Percentiles rank a stretch among this genome's conserved stretches.
Conservation (phyloP, 2,113 vertebrate species). For the Bungarus multicinctus region DNA sequence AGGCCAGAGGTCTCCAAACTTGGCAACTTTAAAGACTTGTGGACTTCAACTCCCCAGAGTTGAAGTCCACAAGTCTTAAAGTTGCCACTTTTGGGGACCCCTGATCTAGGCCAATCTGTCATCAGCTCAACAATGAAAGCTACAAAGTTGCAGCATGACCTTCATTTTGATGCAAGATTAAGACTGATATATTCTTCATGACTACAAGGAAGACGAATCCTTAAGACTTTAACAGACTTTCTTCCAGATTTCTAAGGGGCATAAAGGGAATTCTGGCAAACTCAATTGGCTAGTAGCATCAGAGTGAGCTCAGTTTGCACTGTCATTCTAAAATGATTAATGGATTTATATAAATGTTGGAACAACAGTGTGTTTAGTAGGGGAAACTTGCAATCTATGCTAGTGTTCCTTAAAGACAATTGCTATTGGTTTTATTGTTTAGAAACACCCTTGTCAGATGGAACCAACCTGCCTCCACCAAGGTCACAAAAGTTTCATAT, state of each 20-base stretch:
- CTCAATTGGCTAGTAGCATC: background rate
- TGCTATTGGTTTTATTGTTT: background rate
- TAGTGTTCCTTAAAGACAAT: background rate
- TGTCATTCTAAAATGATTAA: background rate
- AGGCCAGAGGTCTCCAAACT: background rate
- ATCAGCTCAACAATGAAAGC: background rate
- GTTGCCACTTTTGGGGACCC: too few species aligned
- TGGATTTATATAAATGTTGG: background rate
- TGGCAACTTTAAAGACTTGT: too few species aligned
- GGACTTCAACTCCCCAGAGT: too few species aligned
- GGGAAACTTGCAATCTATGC: background rate
- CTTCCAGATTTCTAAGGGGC: background rate
- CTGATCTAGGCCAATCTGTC: background rate
- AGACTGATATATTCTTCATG: background rate
- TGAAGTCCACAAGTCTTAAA: too few species aligned
- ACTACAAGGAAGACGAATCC: background rate
- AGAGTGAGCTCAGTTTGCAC: background rate
- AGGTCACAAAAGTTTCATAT: background rate
- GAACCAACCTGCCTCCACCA: background rate
- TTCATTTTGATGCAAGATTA: background rate
- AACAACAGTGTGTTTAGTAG: background rate
- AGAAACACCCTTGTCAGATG: background rate
- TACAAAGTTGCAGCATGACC: background rate
- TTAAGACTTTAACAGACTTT: too few species aligned
- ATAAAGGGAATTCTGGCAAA: background rate